Evolutionary conservation across 2,113 vertebrate genomes (phyloP).

Genomic region (Crotalus helleri): DNA sequence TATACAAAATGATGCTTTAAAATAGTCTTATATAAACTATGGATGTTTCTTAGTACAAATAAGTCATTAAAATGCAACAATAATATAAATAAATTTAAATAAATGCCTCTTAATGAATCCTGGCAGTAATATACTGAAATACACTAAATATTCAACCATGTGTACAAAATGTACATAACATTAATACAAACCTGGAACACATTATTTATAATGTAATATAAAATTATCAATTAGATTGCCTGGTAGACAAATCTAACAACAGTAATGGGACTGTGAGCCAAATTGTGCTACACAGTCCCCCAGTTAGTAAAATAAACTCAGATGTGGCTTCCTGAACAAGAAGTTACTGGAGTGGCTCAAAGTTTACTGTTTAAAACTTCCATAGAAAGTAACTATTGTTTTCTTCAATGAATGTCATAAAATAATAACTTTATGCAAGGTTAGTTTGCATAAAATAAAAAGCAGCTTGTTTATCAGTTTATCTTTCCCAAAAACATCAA

Average conservation of each 20-base stretch:
- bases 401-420: conserved; percentile 62
- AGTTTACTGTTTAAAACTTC: conserved; percentile 53
- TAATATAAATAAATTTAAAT: conserved; percentile 37
- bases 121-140: conserved; percentile 27
- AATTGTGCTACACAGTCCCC: not conserved
- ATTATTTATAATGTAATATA: not conserved
- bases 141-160: conserved; percentile 24
- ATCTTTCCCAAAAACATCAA: not conserved
- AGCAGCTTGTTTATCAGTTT: conserved; percentile 6
- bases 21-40: conserved; percentile 37
- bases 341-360: conserved; percentile 35
- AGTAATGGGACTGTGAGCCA: not conserved
- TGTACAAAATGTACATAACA: conserved; percentile 29
- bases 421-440: conserved; percentile 55
- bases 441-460: not conserved
- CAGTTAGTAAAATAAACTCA: not conserved
- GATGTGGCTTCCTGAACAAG: conserved; percentile 19
- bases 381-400: conserved; percentile 65
- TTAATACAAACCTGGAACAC: conserved; percentile 19
- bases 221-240: conserved; percentile 15
- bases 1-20: conserved; percentile 40
- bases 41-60: conserved; percentile 44
- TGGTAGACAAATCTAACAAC: not conserved
- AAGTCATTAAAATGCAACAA: conserved; percentile 21
- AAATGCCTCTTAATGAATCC: not conserved